Evolutionary conservation across 2,113 vertebrate species (phyloP), one percentile per base, ranked within the genome.

Genomic region (Equus przewalskii): DNA sequence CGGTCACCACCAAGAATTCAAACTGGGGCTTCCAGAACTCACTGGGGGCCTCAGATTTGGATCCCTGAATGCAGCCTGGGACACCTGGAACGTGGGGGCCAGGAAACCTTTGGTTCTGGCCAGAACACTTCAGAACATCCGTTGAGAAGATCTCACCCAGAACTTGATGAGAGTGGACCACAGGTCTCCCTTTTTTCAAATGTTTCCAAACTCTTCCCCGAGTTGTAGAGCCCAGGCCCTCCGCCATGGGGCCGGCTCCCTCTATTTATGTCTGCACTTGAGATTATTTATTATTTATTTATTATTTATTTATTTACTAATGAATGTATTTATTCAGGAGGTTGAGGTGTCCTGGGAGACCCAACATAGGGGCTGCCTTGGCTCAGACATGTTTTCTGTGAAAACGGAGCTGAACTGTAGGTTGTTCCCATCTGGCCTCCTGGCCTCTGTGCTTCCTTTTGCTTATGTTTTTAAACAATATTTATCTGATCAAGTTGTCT

Each of bases 231-330:
- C 62, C 92, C n/a, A 79, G 70, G 56, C 36, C 14, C 75, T 62
- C 1, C 60, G 24, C 73, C 51, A 44, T 6, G 10, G 60, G 70
- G 70, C 85, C 16, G 33, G 46, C 41, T 92, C 67, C 64, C 11
- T 60, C 62, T 98, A 97, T 98, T 98, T 98, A 97, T 98, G 67
- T 76, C 96, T 97, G 96, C 89, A 98, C 92, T 92, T 92, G 85
- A 44, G 44, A 79, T 95, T 97, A 97, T 97, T 98, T 98, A 97
- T 98, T 98, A 93, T 92, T 98, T 98, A 97, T 98, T 98, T 86
- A 86, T 97, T 98, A 95, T 96, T 97, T 98, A 97, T 98, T 98
- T 98, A 98, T 97, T 98, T 95, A 86, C 92, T 44, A 36, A 78
- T 89, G 49, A 85, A 91, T 89, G 54, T 98, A 98, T 98, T 98